phyloP scores from a whole-genome alignment of 2,113 vertebrate species.

The Phaethornis superciliosus region DNA sequence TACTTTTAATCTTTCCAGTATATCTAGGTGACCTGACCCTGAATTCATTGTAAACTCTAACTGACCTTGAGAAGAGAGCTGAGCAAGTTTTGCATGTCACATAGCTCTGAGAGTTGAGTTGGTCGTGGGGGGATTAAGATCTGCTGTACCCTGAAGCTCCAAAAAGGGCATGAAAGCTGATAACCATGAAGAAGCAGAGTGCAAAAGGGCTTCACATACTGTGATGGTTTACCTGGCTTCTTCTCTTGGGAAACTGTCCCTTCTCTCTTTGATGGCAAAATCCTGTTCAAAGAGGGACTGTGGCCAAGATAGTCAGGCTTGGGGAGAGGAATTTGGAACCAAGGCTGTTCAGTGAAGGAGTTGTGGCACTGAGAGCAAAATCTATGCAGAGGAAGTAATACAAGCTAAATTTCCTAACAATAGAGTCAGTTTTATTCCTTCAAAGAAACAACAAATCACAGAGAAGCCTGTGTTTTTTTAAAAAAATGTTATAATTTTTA shows the following conservation, averaged over 20 bases:
- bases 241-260: fast-evolving
- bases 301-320: background rate
- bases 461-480: background rate
- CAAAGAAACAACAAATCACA: background rate
- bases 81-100: fast-evolving
- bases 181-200: background rate
- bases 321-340: background rate
- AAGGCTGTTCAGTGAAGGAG: background rate
- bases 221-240: fast-evolving
- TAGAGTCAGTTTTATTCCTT: background rate
- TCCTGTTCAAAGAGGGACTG: background rate
- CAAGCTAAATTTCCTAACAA: background rate
- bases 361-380: background rate
- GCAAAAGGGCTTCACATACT: background rate
- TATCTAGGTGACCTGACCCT: background rate
- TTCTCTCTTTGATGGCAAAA: background rate
- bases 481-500: background rate
- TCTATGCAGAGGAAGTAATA: background rate
- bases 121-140: background rate
- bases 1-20: background rate
- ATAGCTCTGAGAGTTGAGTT: background rate
- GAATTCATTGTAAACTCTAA: fast-evolving
- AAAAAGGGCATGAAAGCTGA: background rate
- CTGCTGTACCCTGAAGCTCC: background rate
- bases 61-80: background rate